Base-by-base conservation (phyloP, 2,888 invertebrate genomes). In the Dinocampus coccinellae region DNA sequence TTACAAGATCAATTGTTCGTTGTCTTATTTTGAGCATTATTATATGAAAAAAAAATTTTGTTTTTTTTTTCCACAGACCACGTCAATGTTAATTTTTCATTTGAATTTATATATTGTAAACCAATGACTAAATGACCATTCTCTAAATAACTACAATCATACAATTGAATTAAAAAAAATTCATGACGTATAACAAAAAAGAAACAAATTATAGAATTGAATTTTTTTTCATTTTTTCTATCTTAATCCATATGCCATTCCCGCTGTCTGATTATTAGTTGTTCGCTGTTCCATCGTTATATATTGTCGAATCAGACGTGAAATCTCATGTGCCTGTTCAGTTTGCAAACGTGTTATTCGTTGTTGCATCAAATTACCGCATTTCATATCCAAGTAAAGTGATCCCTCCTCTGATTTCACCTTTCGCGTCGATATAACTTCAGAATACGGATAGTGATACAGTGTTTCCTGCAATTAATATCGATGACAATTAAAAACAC, bases 311-410 rank as follows among this genome's bases (percentile, higher is more conserved):
- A 99, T 97, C 81, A 99, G 92, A 77, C 98, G 92, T 62, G 97
- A 97, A 81, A 99, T 97, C 89, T 99, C 98, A 84, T 97, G 97
- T 47, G 98, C 98, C 89, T 99, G 96, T 88, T 98, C 97, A 0
- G 98, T 99, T 87, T 98, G 98, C 79, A 99, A 92, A 80, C 98
- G 91, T 74, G 97, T 96, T 82, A 98, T 97, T 79, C 96, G 92
- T 89, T 98, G 98, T 87, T 97, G 97, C 92, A 98, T 94, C 84
- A 98, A 90, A 85, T 98, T 97, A 36, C 98, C 98, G 84, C 97
- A 96, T 88, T 98, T 98, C 93, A 99, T 95, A 89, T 99, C 98
- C 87, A 99, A 90, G 89, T 93, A 97, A 74, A 97, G 90, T 1
- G 95, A 94, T 76, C 97, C 97, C 86, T 97, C 96, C 83, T 97